Conservation (phyloP, 2,113 vertebrate genomes). For the Hippolais icterina region DNA sequence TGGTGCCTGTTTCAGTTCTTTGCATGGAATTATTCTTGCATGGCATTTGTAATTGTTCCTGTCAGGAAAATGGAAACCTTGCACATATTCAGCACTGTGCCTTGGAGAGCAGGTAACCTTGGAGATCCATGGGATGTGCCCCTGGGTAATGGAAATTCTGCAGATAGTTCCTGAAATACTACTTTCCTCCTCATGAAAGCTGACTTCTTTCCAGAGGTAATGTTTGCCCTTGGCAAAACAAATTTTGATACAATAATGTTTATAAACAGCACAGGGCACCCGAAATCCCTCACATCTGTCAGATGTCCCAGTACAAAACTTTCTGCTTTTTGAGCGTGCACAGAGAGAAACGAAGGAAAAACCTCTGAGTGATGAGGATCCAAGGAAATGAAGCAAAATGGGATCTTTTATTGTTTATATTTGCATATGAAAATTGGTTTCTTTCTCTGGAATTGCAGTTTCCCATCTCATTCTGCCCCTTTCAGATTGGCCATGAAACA, state of each 20-base stretch:
- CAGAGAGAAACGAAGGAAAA: neutral
- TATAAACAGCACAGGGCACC: conserved; percentile 38
- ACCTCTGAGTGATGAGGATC: neutral
- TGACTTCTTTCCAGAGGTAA: conserved; percentile 58
- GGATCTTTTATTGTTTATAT: neutral
- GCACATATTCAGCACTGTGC: conserved; percentile 62
- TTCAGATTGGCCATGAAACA: neutral
- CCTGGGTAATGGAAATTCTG: conserved; percentile 71
- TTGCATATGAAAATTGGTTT: neutral
- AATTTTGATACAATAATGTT: conserved; percentile 40
- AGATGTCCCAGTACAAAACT: neutral
- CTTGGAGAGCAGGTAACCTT: conserved; percentile 73
- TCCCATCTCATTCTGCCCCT: neutral
- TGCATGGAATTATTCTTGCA: conserved; percentile 71
- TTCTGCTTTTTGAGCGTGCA: neutral
- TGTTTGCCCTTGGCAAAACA: conserved; percentile 66
- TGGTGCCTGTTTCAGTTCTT: conserved; percentile 34
- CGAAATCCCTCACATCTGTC: conserved; percentile 13
- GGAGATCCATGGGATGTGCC: conserved; percentile 67
- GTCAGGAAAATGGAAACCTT: conserved; percentile 78
- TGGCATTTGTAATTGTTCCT: conserved; percentile 76
- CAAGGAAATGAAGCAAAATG: neutral
- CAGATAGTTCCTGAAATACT: conserved; percentile 58
- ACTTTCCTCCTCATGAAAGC: neutral
- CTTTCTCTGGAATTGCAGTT: neutral